Evolutionary conservation across 2,888 invertebrate species (phyloP).

Genomic region (Pachliopta kotzebuea): DNA sequence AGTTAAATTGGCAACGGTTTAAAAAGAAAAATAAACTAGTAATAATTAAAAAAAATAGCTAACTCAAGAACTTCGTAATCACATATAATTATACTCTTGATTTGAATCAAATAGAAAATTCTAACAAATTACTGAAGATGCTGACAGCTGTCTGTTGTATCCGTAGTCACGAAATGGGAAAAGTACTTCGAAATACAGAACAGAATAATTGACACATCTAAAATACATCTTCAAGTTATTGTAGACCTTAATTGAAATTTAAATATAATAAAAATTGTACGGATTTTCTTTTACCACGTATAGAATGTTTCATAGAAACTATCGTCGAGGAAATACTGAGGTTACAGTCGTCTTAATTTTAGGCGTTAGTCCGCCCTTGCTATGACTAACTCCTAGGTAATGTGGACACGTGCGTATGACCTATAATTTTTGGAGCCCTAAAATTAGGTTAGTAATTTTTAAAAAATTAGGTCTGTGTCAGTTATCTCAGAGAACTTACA

Average conservation of each 20-base stretch:
- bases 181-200: not conserved
- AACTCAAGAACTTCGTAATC: not conserved
- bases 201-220: constrained; percentile 11
- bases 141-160: constrained; percentile 23
- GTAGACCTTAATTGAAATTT: not conserved
- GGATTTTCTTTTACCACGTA: too few relatives aligned
- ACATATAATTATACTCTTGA: not conserved
- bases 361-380: too few relatives aligned
- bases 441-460: too few relatives aligned
- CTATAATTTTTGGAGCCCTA: too few relatives aligned
- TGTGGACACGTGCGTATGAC: too few relatives aligned
- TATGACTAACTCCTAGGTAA: too few relatives aligned
- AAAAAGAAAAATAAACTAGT: not conserved
- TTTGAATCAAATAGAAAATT: not conserved
- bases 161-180: constrained; percentile 2
- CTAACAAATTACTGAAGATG: constrained; percentile 3
- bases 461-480: too few relatives aligned
- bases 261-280: too few relatives aligned
- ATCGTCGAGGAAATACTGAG: too few relatives aligned
- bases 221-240: constrained; percentile 5
- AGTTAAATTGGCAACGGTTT: not conserved
- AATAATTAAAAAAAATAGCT: not conserved
- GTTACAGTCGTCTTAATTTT: too few relatives aligned
- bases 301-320: too few relatives aligned
- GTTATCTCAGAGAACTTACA: too few relatives aligned